Conservation (phyloP, 92 coral and sea anemone genomes). For the Heliopora coerulea region DNA sequence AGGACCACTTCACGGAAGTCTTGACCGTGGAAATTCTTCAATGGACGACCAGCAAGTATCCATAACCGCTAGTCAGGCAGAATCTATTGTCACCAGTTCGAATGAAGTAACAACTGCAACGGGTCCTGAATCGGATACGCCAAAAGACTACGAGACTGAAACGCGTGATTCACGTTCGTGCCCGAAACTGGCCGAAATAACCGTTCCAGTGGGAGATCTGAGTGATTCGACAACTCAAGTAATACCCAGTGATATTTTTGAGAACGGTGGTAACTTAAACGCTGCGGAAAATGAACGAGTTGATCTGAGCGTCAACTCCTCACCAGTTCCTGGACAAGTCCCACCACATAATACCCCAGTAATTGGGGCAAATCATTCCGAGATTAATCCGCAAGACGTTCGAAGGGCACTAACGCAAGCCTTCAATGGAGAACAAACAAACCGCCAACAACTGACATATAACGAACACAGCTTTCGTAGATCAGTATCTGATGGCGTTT, state of each 20-base stretch:
- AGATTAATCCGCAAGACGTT: conserved; percentile 25
- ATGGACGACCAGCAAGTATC: no score
- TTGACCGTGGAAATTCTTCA: no score
- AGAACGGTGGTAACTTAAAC: background rate
- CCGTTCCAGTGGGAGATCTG: background rate
- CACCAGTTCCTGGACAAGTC: conserved; percentile 14
- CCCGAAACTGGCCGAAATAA: no score
- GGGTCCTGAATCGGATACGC: no score
- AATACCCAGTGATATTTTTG: background rate
- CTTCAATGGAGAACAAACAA: background rate
- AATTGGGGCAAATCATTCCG: conserved; percentile 25
- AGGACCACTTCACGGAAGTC: no score
- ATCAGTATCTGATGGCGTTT: conserved; percentile 30
- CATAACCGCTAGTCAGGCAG: no score
- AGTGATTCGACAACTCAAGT: background rate
- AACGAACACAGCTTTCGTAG: conserved; percentile 14
- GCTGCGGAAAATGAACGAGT: background rate
- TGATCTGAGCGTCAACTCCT: background rate
- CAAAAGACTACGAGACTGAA: no score
- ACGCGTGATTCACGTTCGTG: no score
- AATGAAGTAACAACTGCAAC: no score
- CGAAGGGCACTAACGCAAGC: conserved; percentile 25
- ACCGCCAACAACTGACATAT: background rate
- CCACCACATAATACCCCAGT: conserved; percentile 40
- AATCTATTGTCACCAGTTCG: no score